phyloP scores from a whole-genome alignment of 2,113 vertebrate species.

The Platycercus adscitus region DNA sequence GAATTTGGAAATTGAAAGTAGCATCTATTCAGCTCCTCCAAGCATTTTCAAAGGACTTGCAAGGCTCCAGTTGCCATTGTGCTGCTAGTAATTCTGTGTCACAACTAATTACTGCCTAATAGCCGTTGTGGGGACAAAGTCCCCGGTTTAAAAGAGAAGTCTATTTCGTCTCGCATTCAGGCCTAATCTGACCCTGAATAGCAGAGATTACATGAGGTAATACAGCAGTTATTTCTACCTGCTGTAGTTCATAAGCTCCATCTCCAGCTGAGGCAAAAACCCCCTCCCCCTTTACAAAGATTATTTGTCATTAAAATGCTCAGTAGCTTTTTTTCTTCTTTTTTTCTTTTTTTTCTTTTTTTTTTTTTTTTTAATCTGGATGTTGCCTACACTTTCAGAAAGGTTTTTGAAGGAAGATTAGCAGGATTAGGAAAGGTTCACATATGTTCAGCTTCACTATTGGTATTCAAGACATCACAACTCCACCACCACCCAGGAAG shows the following conservation, averaged over 20 bases:
- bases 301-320: constrained; percentile 84
- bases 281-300: constrained; percentile 68
- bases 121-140: constrained; percentile 85
- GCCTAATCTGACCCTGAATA: constrained; percentile 78
- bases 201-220: constrained; percentile 76
- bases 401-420: constrained; percentile 94
- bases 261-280: constrained; percentile 71
- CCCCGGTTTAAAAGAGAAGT: constrained; percentile 73
- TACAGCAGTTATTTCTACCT: constrained; percentile 77
- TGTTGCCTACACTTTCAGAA: constrained; percentile 88
- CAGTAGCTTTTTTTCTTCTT: neutral
- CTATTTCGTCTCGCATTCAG: constrained; percentile 70
- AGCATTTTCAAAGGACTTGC: constrained; percentile 87
- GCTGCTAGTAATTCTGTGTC: constrained; percentile 88
- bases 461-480: constrained; percentile 90
- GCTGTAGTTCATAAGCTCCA: constrained; percentile 73
- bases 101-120: constrained; percentile 95
- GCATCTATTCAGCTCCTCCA: constrained; percentile 88
- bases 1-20: constrained; percentile 69
- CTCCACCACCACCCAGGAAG: constrained; percentile 87
- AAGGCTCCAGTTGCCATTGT: constrained; percentile 84
- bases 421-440: constrained; percentile 96
- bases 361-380: constrained; percentile 75
- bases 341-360: constrained; percentile 13
- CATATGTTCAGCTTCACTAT: constrained; percentile 96